A percentile compares a stretch with the other conserved stretches of the same genome.
Evolutionary conservation across 2,888 invertebrate species (phyloP).

Genomic region (Penaeus monodon): DNA sequence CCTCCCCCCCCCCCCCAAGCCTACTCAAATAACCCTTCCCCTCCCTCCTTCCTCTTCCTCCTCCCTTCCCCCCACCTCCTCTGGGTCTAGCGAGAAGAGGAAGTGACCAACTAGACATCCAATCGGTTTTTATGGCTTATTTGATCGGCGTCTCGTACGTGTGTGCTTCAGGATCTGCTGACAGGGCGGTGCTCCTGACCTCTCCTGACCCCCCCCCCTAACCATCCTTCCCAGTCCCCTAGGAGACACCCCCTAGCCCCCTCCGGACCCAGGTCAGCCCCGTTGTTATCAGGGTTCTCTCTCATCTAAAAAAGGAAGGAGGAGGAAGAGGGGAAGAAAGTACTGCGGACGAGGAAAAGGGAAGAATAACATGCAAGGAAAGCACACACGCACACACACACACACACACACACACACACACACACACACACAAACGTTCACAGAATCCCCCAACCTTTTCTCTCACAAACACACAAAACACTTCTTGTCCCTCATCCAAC

Average conservation of each 20-base stretch:
- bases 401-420: not conserved
- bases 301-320: not conserved
- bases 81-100: not conserved
- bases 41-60: too few relatives aligned
- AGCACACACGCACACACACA: not conserved
- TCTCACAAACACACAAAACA: too few relatives aligned
- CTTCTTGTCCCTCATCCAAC: too few relatives aligned
- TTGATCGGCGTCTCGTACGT: constrained; percentile 2
- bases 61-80: too few relatives aligned
- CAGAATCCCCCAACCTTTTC: not conserved
- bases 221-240: too few relatives aligned
- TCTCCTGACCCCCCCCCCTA: too few relatives aligned
- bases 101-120: constrained; percentile 9
- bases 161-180: constrained; percentile 1
- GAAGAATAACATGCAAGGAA: not conserved
- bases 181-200: not conserved
- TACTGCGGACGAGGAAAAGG: not conserved
- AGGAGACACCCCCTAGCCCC: too few relatives aligned
- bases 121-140: constrained; percentile 27
- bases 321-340: not conserved
- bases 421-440: not conserved
- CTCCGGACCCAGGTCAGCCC: too few relatives aligned
- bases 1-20: too few relatives aligned
- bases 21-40: too few relatives aligned
- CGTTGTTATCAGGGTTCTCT: too few relatives aligned